phyloP scores from a whole-genome alignment of 2,888 invertebrate genomes.

The Trichacis sp. region DNA sequence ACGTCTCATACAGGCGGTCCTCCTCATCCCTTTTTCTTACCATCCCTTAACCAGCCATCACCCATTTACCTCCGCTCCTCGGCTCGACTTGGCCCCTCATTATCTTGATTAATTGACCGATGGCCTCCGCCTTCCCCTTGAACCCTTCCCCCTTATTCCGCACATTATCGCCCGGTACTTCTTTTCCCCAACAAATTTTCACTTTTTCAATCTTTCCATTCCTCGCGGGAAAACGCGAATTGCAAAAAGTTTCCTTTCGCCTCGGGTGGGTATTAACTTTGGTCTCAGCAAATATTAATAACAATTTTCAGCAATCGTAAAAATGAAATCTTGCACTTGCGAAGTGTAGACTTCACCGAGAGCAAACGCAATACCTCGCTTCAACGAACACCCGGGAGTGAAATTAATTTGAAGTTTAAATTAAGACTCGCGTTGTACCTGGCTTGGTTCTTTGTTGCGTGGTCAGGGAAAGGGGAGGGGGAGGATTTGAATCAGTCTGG shows the following conservation, averaged over 20 bases:
- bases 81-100: constrained; percentile 64
- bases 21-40: constrained; percentile 46
- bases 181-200: too few relatives aligned
- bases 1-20: constrained; percentile 62
- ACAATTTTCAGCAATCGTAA: constrained; percentile 38
- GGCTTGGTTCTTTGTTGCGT: constrained; percentile 64
- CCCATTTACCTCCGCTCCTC: constrained; percentile 34
- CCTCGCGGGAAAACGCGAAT: too few relatives aligned
- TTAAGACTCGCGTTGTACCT: constrained; percentile 67
- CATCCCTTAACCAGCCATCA: constrained; percentile 36
- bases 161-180: constrained; percentile 13
- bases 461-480: constrained; percentile 40
- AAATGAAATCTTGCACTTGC: constrained; percentile 39
- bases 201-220: too few relatives aligned
- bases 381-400: constrained; percentile 49
- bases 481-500: constrained; percentile 46
- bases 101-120: constrained; percentile 70
- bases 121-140: constrained; percentile 53
- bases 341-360: constrained; percentile 31
- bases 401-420: constrained; percentile 70
- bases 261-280: too few relatives aligned
- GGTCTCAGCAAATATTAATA: constrained; percentile 41
- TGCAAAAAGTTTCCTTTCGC: constrained; percentile 2
- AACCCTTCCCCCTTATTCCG: constrained; percentile 46
- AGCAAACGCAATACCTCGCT: constrained; percentile 41